Percentiles rank a stretch among this genome's conserved stretches.
These are phyloP conservation scores for Mesembrinibis cayennensis DNA, from an alignment of 2,113 vertebrate genomes.

Conservation along the genomic window DNA sequence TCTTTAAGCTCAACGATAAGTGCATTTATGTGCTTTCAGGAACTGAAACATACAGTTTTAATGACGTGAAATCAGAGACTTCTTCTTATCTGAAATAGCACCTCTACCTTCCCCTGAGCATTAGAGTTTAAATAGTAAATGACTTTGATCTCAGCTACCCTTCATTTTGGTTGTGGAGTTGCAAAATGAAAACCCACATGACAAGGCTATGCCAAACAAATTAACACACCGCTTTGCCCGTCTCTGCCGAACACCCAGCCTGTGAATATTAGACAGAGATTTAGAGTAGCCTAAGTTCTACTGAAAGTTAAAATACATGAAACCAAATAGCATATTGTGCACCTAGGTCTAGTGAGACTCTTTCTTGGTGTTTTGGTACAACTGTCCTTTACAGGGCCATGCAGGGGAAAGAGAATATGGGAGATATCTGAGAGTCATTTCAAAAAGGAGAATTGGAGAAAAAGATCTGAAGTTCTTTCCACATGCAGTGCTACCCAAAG, in stretches of 20 bases:
- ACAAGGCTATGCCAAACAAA: constrained; percentile 48
- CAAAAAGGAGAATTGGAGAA: not conserved
- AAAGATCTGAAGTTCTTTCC: not conserved
- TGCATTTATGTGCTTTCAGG: constrained; percentile 40
- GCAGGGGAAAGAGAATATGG: not conserved
- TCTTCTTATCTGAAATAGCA: constrained; percentile 61
- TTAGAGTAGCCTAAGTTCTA: not conserved
- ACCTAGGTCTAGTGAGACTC: not conserved
- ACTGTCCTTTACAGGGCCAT: not conserved
- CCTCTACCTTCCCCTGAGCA: constrained; percentile 55
- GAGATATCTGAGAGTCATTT: not conserved
- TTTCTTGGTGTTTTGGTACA: not conserved
- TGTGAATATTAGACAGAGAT: not conserved
- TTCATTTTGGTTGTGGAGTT: constrained; percentile 61
- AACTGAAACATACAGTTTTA: constrained; percentile 34
- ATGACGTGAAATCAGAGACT: constrained; percentile 57
- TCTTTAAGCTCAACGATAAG: constrained; percentile 18
- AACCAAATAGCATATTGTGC: not conserved
- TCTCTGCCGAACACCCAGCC: not conserved
- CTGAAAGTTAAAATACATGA: not conserved
- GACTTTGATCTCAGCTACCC: constrained; percentile 53
- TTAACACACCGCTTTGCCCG: not conserved
- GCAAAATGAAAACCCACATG: constrained; percentile 67
- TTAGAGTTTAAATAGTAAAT: constrained; percentile 47
- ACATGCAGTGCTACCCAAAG: not conserved